Evolutionary conservation across 2,797 vertebrate genomes (phyloP), one percentile per base, ranked within the genome.

Genomic region (Silurus lanzhouensis): DNA sequence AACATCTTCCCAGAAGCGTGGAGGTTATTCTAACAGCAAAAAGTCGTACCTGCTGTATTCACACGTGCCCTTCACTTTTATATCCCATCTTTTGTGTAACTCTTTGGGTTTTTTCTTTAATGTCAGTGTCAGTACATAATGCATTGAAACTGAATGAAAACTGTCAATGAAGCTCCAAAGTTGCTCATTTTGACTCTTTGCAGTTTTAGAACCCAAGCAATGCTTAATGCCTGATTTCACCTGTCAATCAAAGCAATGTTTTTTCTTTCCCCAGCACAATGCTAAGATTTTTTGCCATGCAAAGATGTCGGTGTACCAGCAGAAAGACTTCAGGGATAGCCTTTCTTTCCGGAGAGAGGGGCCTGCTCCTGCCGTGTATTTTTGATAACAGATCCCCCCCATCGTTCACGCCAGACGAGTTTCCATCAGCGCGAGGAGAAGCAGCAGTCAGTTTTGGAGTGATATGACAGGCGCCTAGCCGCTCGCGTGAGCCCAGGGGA

Each of bases 331-430:
- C 31, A 71, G 48, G 71, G 57, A 60, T 48, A 55, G 64, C 71
- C 72, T 83, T 83, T 78, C 31, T 77, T 68, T 83, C 72, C n/a
- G 31, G 58, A 20, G 19, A 63, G 78, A 80, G 55, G 61, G 55
- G 81, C 17, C 31, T 57, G 27, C 31, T 14, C 31, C 58, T 63
- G 70, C 55, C 58, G 60, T n/a, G 55, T 76, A 70, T 44, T 86
- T 64, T 70, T 81, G 31, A 87, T 79, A 79, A 79, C 20, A 82
- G 64, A 81, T 86, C 27, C 67, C 60, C 55, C 48, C 48, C 76
- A 84, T 90, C 89, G 84, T 90, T 92, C 76, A 63, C 20, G 38
- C 10, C 87, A 87, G 86, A 63, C 48, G 74, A 84, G 85, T 78
- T 87, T 83, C 74, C 78, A 89, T 90, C 81, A 84, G 81, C 5